Base-by-base conservation (phyloP, 2,113 vertebrate genomes). In the Hypocryptadius cinnamomeus region DNA sequence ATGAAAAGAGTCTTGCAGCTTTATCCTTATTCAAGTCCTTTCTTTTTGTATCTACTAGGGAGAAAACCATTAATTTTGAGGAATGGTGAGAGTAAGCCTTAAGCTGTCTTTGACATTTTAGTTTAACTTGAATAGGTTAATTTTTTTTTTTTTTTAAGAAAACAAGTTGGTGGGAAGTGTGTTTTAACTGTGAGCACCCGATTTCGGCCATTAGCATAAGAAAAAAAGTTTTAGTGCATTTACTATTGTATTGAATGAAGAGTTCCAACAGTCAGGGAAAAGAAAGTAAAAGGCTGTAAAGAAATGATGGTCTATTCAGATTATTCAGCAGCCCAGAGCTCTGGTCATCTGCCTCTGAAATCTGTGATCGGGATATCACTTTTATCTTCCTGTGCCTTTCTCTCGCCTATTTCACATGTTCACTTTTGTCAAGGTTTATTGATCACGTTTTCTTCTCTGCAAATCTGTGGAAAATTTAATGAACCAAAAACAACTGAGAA, bases 141-240 rank as follows among this genome's bases (percentile, higher is more conserved):
- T 77, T 79, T 85, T 69, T 64, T 90, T 89, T 79, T 86, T 96
- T 96, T 94, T 74, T 90, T 39, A 18, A 91, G 87, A 96, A 95
- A 95, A 96, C 85, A 97, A 94, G 94, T 97, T 97, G 93, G 97
- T 97, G 98, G 97, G 97, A 98, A 98, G 97, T 98, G 97, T 97
- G 92, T 97, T 96, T 97, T 98, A 98, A 98, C 98, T 98, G 97
- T 96, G 98, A 98, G 97, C 97, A 91, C 97, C 88, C 68, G 85
- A 98, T 98, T 96, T 97, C 96, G 86, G 79, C 59, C 95, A 99
- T 99, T 99, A 99, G 98, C 99, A 99, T 99, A 98, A 99, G 98
- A 99, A 99, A 98, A 98, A 98, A 98, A 98, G 98, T 98, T 99
- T 99, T 98, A 98, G 98, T 98, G 98, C 98, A 97, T 99, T 98